Percentiles rank a stretch among this genome's conserved stretches.
Conservation (phyloP, 2,797 vertebrate species). For the Schizothorax lantsangensis region DNA sequence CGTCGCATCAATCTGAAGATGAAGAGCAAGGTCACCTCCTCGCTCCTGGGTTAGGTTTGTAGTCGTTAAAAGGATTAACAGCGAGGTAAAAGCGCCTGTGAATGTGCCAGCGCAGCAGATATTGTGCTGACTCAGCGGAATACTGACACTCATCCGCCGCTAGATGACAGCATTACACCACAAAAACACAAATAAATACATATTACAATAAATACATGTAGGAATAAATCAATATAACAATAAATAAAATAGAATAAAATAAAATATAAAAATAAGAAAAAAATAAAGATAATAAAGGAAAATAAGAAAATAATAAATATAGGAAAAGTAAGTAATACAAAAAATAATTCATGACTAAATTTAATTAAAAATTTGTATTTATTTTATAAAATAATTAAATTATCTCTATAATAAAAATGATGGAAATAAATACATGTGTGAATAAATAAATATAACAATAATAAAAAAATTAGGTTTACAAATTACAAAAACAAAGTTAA, state of each 20-base stretch:
- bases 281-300: too few species aligned
- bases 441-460: not conserved
- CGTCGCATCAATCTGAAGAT: not conserved
- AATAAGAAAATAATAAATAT: too few species aligned
- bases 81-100: slow-evolving; percentile 20
- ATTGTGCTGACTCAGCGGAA: not conserved
- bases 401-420: not conserved
- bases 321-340: too few species aligned
- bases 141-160: not conserved
- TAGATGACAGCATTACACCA: not conserved
- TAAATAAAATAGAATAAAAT: too few species aligned
- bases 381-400: not conserved
- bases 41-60: not conserved
- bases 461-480: not conserved
- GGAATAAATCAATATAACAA: not conserved
- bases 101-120: slow-evolving; percentile 24
- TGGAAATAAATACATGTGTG: not conserved
- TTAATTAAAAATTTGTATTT: not conserved
- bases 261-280: too few species aligned
- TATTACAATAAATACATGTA: too few species aligned
- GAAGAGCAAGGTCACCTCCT: slow-evolving; percentile 17
- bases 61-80: slow-evolving; percentile 42
- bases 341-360: not conserved
- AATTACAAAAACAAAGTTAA: not conserved
- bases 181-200: not conserved